These are phyloP conservation scores for Philhelius pedissequus DNA, from an alignment of 2,888 invertebrate genomes.

Conservation along the genomic window DNA sequence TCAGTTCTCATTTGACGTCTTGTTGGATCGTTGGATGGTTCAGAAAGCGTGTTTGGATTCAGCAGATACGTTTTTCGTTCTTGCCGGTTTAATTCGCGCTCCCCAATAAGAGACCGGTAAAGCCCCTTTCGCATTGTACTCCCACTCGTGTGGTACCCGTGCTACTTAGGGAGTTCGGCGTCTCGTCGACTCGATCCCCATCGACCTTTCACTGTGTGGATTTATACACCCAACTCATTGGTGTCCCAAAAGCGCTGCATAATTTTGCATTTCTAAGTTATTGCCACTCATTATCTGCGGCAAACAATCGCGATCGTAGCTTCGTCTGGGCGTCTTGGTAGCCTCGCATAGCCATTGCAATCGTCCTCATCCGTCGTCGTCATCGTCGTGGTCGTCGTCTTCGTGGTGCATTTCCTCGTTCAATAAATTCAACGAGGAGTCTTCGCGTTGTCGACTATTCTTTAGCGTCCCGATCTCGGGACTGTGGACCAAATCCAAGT, in stretches of 20 bases:
- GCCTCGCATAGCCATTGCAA: not conserved
- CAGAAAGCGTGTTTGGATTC: slow-evolving; percentile 11
- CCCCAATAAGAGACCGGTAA: slow-evolving; percentile 13
- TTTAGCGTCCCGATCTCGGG: not conserved
- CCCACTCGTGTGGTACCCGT: slow-evolving; percentile 10
- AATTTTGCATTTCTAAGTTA: slow-evolving; percentile 65
- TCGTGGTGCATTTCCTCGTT: slow-evolving; percentile 57
- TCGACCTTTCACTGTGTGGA: slow-evolving; percentile 36
- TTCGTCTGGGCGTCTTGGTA: slow-evolving; percentile 21
- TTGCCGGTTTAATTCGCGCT: not conserved
- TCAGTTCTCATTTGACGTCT: slow-evolving; percentile 56
- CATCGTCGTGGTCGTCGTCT: slow-evolving; percentile 1
- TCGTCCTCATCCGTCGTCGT: slow-evolving; percentile 17
- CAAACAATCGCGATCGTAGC: slow-evolving; percentile 61
- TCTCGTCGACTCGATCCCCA: not conserved
- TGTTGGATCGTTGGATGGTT: slow-evolving; percentile 39
- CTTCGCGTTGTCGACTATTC: slow-evolving; percentile 3
- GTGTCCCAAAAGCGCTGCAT: slow-evolving; percentile 51
- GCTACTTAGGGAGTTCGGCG: slow-evolving; percentile 42
- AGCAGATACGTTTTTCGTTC: not conserved
- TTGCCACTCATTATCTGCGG: slow-evolving; percentile 60
- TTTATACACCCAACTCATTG: slow-evolving; percentile 41
- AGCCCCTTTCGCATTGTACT: not conserved
- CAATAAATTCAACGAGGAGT: slow-evolving; percentile 59
- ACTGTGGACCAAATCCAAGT: not conserved